Percentiles rank a stretch among this genome's conserved stretches.
These are phyloP conservation scores for Austrofundulus limnaeus DNA, from an alignment of 2,113 vertebrate genomes.

Conservation along the genomic window DNA sequence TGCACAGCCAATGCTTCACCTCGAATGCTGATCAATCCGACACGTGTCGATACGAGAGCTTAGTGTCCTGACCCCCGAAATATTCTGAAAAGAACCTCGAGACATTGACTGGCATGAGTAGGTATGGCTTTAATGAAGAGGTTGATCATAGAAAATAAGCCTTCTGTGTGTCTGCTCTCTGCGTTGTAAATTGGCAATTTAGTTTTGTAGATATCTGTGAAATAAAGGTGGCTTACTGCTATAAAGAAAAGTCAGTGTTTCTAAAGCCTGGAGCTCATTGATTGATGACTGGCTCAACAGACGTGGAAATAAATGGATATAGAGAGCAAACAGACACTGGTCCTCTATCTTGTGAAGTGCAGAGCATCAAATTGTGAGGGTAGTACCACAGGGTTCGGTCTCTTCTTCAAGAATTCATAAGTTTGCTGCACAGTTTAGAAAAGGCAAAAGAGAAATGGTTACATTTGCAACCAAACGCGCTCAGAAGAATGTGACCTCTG, in stretches of 20 bases:
- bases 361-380: slow-evolving; percentile 28
- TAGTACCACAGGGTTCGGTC: slow-evolving; percentile 24
- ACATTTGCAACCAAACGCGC: slow-evolving; percentile 9
- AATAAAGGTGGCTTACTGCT: slow-evolving; percentile 51
- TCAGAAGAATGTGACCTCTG: slow-evolving; percentile 9
- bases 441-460: neutral
- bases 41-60: slow-evolving; percentile 29
- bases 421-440: slow-evolving; percentile 25
- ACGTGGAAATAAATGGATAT: slow-evolving; percentile 69
- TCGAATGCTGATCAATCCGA: slow-evolving; percentile 18
- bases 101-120: slow-evolving; percentile 32
- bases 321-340: slow-evolving; percentile 52
- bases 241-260: slow-evolving; percentile 41
- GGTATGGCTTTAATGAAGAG: slow-evolving; percentile 50
- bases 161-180: slow-evolving; percentile 38
- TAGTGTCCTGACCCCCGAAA: slow-evolving; percentile 25
- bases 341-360: slow-evolving; percentile 46
- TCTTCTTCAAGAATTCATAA: slow-evolving; percentile 37
- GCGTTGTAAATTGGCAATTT: slow-evolving; percentile 70
- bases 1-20: slow-evolving; percentile 8
- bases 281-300: slow-evolving; percentile 75
- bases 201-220: slow-evolving; percentile 65
- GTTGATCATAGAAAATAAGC: slow-evolving; percentile 64
- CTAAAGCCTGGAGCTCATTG: slow-evolving; percentile 62
- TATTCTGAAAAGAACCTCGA: slow-evolving; percentile 31